phyloP scores from a whole-genome alignment of 37 sponge, comb jelly and placozoan species.

The Haliclona indistincta region DNA sequence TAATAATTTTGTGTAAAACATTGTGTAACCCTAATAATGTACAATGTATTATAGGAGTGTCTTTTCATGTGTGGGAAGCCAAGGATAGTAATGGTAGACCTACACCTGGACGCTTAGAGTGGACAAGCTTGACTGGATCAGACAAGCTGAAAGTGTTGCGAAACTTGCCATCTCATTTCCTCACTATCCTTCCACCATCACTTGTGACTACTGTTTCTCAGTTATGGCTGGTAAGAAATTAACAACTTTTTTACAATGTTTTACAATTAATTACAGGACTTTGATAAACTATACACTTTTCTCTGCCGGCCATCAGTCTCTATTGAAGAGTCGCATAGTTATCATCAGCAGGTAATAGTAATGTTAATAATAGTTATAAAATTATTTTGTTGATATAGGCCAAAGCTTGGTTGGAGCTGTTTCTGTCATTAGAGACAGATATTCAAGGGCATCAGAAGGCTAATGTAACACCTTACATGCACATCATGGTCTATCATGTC shows the following conservation, averaged over 20 bases:
- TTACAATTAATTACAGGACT: neutral
- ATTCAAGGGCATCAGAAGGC: neutral
- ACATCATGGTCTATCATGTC: conserved; percentile 11
- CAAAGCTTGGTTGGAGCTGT: neutral
- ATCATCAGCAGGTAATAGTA: neutral
- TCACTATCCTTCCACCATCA: neutral
- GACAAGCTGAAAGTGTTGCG: conserved; percentile 7
- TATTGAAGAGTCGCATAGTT: neutral
- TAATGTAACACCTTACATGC: conserved; percentile 27
- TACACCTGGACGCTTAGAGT: conserved; percentile 9
- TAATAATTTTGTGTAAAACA: neutral
- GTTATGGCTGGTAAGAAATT: neutral
- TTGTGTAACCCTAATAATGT: neutral
- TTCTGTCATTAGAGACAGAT: neutral
- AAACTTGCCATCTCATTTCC: conserved; percentile 6
- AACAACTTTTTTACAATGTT: neutral
- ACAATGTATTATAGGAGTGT: neutral
- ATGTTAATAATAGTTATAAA: no score
- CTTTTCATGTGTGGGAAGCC: neutral
- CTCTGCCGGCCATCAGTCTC: neutral
- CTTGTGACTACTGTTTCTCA: neutral
- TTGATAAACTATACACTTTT: neutral
- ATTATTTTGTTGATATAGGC: no score
- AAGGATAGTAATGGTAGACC: conserved; percentile 1
- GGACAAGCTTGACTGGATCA: conserved; percentile 17